Evolutionary conservation across 2,888 invertebrate genomes (phyloP).

Genomic region (Cataglyphis rosenhaueri): DNA sequence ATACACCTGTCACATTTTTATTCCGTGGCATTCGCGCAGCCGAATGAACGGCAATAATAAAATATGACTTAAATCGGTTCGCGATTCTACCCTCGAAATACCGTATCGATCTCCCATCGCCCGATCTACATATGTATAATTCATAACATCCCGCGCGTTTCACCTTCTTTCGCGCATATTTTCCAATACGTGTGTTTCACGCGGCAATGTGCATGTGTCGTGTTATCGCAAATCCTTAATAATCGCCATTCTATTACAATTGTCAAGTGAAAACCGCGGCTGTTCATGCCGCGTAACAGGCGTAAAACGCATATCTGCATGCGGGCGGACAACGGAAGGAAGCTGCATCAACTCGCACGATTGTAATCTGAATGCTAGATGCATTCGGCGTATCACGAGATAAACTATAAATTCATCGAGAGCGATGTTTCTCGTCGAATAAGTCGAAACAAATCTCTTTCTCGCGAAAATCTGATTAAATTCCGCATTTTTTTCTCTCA

Average conservation of each 20-base stretch:
- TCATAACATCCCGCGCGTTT: constrained; percentile 33
- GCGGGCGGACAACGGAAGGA: neutral
- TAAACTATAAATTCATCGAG: neutral
- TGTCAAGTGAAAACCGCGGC: constrained; percentile 16
- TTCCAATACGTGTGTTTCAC: neutral
- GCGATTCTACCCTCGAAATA: constrained; percentile 46
- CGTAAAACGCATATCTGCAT: constrained; percentile 13
- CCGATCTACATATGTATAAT: constrained; percentile 24
- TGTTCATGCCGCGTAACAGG: constrained; percentile 21
- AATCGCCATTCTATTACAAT: constrained; percentile 13
- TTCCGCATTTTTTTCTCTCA: neutral
- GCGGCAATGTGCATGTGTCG: neutral
- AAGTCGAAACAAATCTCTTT: neutral
- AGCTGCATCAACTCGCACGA: neutral
- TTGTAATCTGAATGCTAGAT: constrained; percentile 7
- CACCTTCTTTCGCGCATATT: constrained; percentile 15
- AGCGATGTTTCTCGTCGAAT: neutral
- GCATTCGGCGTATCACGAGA: neutral
- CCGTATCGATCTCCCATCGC: constrained; percentile 35
- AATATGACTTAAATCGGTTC: constrained; percentile 43
- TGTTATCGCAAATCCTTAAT: constrained; percentile 10
- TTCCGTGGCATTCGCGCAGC: neutral
- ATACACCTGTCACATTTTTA: constrained; percentile 26
- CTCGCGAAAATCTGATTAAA: neutral
- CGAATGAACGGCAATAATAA: constrained; percentile 44